These are phyloP conservation scores for Melanotaenia maccullochi DNA, from an alignment of 2,797 vertebrate genomes.

Conservation along the genomic window DNA sequence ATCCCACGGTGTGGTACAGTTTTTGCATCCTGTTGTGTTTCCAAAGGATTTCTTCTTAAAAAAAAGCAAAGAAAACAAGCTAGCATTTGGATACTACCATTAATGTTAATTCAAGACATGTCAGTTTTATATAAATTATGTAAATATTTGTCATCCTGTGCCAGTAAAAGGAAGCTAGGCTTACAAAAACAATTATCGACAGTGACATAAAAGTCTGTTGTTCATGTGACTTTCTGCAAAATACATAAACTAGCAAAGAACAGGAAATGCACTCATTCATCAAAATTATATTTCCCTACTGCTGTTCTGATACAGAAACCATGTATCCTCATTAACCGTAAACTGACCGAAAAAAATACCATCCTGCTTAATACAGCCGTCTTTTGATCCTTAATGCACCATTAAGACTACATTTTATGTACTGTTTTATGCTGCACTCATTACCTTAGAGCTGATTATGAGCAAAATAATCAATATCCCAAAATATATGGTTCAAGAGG, in stretches of 20 bases:
- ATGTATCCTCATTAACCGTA: slow-evolving; percentile 67
- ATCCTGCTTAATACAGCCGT: slow-evolving; percentile 59
- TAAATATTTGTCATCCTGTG: slow-evolving; percentile 1
- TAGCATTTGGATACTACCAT: slow-evolving; percentile 7
- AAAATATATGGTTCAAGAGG: slow-evolving; percentile 60
- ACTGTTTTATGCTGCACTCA: slow-evolving; percentile 77
- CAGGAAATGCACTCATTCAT: slow-evolving; percentile 46
- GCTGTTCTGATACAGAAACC: slow-evolving; percentile 55
- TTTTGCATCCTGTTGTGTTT: not conserved
- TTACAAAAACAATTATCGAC: slow-evolving; percentile 13
- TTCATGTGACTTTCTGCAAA: slow-evolving; percentile 35
- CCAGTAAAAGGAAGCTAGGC: not conserved
- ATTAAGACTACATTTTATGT: slow-evolving; percentile 76
- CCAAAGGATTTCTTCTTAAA: not conserved
- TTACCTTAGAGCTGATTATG: slow-evolving; percentile 70
- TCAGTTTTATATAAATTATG: not conserved
- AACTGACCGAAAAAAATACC: slow-evolving; percentile 67
- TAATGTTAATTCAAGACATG: slow-evolving; percentile 15
- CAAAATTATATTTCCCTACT: slow-evolving; percentile 47
- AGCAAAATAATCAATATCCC: slow-evolving; percentile 73
- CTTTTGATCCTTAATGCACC: slow-evolving; percentile 79
- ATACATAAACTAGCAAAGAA: slow-evolving; percentile 34
- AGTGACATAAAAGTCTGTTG: slow-evolving; percentile 25
- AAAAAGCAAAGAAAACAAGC: not conserved
- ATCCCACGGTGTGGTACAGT: not conserved